phyloP scores from a whole-genome alignment of 1,140 invertebrate genomes.

The Brevipalpus yothersi region DNA sequence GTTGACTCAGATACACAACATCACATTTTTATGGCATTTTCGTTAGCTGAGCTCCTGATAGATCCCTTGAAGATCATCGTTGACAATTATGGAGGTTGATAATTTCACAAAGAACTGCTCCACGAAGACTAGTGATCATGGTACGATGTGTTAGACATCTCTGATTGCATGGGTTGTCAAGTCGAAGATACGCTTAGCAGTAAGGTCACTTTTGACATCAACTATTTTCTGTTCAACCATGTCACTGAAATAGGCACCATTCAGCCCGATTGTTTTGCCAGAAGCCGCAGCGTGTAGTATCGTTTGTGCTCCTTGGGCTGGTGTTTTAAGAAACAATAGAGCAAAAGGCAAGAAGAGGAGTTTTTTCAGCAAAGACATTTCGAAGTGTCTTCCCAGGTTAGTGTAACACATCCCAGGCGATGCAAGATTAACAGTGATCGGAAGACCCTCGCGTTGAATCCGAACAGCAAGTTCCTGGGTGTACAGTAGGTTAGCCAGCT shows the following conservation, averaged over 20 bases:
- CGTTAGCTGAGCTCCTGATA: no score
- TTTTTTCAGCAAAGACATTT: constrained; percentile 6
- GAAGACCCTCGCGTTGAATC: constrained; percentile 17
- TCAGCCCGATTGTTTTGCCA: neutral
- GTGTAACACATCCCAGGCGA: constrained; percentile 12
- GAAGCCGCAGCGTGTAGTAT: constrained; percentile 37
- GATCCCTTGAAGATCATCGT: no score
- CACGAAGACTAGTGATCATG: no score
- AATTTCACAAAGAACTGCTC: no score
- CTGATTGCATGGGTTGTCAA: no score
- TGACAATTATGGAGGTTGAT: no score
- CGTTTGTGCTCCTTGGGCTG: constrained; percentile 40
- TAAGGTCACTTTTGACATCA: no score
- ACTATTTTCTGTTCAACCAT: no score
- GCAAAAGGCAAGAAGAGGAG: constrained; percentile 7
- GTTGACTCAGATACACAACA: no score
- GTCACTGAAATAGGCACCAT: neutral
- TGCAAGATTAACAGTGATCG: constrained; percentile 9
- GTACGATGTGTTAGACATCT: no score
- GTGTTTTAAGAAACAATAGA: constrained; percentile 8
- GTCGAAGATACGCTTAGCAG: no score
- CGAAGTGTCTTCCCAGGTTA: constrained; percentile 9
- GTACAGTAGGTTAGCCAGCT: constrained; percentile 73
- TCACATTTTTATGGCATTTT: no score
- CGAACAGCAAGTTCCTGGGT: constrained; percentile 48